phyloP scores from a whole-genome alignment of 2,113 vertebrate genomes.

The Carassius carassius region DNA sequence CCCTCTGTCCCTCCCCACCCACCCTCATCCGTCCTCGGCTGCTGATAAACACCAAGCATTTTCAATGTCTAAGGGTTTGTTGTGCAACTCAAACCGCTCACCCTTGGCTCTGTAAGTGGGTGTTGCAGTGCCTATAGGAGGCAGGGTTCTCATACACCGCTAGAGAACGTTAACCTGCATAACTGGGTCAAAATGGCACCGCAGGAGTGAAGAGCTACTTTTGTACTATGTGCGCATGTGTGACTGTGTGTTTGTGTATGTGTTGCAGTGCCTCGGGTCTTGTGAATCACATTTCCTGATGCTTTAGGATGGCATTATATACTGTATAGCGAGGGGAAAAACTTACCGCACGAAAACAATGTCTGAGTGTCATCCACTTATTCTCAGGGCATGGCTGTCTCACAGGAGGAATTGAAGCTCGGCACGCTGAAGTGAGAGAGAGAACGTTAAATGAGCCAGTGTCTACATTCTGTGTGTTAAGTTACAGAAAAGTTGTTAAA shows the following conservation, averaged over 20 bases:
- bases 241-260: slow-evolving; percentile 15
- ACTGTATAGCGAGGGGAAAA: slow-evolving; percentile 65
- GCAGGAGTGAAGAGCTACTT: slow-evolving; percentile 41
- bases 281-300: slow-evolving; percentile 66
- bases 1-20: slow-evolving; percentile 56
- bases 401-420: slow-evolving; percentile 11
- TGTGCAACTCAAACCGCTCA: slow-evolving; percentile 74
- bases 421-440: not conserved
- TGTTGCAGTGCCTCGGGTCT: slow-evolving; percentile 62
- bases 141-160: slow-evolving; percentile 63
- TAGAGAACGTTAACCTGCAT: slow-evolving; percentile 73
- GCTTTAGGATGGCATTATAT: slow-evolving; percentile 68
- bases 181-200: slow-evolving; percentile 73
- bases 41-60: slow-evolving; percentile 68
- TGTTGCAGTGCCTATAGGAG: slow-evolving; percentile 75
- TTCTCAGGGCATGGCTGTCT: slow-evolving; percentile 20
- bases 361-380: slow-evolving; percentile 51
- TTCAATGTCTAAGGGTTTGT: slow-evolving; percentile 73
- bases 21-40: slow-evolving; percentile 66
- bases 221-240: slow-evolving; percentile 18
- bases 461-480: not conserved
- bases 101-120: slow-evolving; percentile 79
- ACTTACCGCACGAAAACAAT: slow-evolving; percentile 56
- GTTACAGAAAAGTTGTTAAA: not conserved
- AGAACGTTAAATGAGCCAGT: not conserved